Evolutionary conservation across 2,113 vertebrate genomes (phyloP), one percentile per base, ranked within the genome.

Genomic region (Burhinus oedicnemus): DNA sequence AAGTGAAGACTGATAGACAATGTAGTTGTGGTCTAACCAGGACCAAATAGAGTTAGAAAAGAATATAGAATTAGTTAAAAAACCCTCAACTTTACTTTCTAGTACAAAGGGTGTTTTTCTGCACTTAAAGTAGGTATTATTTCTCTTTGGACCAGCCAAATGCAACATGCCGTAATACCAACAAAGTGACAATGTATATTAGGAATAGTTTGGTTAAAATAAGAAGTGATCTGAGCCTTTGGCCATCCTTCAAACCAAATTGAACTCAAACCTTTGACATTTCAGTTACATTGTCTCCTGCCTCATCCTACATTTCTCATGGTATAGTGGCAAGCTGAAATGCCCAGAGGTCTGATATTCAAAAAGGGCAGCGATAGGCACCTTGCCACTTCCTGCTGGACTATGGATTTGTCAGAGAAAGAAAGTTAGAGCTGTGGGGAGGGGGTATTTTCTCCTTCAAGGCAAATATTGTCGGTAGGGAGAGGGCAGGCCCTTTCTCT

Each of bases 221-320:
- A 74, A 93, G 87, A 95, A 97, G 81, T 90, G 95, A 97, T 95
- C 62, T 74, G 89, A 95, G 96, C 96, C 96, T 96, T 96, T 87
- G 85, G 94, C 91, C 91, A 91, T 95, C 95, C 96, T 96, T 97
- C 96, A 95, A 94, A 97, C 89, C 54, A 93, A 91, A 94, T 40
- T 93, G 93, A 95, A 90, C 90, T 96, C 94, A 96, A 95, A 97
- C 94, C 94, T 97, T 94, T 96, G 97, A 95, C 95, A 97, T 97
- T 97, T 96, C 70, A 85, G 91, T 85, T 77, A 11, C 94, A 74
- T 91, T 91, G 84, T 96, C 78, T 95, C 80, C 74, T 93, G 87
- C 77, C 87, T 96, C 84, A 93, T 95, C 89, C 89, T 83, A 51
- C 87, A 90, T 97, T 96, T 96, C 85, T 95, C 79, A 64, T 88